phyloP scores from a whole-genome alignment of 2,888 invertebrate genomes.

The Ecdyonurus torrentis region DNA sequence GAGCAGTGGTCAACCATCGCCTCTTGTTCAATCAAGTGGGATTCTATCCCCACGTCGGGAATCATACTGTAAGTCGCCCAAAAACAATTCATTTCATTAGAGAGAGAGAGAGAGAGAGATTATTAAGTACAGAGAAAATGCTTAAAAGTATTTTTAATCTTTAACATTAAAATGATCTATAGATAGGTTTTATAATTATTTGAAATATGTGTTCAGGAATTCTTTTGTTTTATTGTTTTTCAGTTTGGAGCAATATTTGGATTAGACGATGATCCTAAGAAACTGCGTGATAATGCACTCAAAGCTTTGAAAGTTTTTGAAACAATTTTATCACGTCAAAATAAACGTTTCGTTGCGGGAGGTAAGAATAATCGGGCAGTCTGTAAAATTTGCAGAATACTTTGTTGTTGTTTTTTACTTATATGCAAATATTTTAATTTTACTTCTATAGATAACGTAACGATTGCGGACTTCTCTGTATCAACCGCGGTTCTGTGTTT shows the following conservation, averaged over 20 bases:
- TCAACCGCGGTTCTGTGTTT: conserved; percentile 53
- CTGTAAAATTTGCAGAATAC: no score
- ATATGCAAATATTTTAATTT: no score
- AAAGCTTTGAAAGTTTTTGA: background rate
- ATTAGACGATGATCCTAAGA: background rate
- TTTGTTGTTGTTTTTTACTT: no score
- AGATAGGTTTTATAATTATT: no score
- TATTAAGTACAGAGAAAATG: no score
- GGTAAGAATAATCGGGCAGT: no score
- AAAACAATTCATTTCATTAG: background rate
- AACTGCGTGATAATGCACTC: background rate
- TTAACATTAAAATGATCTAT: no score
- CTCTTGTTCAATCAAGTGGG: conserved; percentile 60
- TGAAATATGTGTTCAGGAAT: no score
- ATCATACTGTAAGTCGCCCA: conserved; percentile 32
- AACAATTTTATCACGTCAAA: background rate
- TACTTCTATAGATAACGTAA: conserved; percentile 39
- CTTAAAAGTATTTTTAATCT: no score
- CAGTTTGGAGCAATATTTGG: background rate
- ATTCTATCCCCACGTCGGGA: conserved; percentile 46
- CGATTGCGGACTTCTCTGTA: conserved; percentile 59
- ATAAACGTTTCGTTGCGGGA: background rate
- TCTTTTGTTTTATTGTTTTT: no score
- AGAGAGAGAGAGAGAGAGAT: no score
- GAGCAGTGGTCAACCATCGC: conserved; percentile 63